Evolutionary conservation across 2,113 vertebrate species (phyloP), one percentile per base, ranked within the genome.

Genomic region (Ceuthmochares aereus): DNA sequence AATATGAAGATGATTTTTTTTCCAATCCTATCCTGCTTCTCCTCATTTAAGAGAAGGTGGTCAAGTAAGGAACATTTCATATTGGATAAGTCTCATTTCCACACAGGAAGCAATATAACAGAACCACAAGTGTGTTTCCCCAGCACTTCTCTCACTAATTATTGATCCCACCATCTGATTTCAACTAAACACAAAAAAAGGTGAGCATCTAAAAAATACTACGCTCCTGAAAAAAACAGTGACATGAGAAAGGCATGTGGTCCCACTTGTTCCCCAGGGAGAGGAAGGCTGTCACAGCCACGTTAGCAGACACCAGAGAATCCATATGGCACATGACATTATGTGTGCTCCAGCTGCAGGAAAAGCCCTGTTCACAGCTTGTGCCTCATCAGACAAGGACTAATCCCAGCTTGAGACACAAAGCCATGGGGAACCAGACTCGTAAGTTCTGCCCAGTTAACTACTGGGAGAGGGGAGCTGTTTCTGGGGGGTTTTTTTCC

Each of bases 211-310:
- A 45, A 63, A 69, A 92, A 84, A 11, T 10, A 62, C 16, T 54
- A 7, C 7, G 58, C 16, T 56, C 63, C 52, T 62, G 21, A 87
- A 82, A 79, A 79, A 75, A 69, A 42, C 59, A 66, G 15, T n/a
- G 27, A 9, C 1, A 1, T 27, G 23, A 74, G 22, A 69, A 74
- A 75, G 19, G 12, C 7, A 2, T 0, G 3, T 0, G 0, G 19
- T 32, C 29, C 7, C 26, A 25, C 63, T 79, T 9, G 2, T 26
- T 60, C 13, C 26, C 7, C 26, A 25, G n/a, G 85, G 45, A 59
- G 30, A 26, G 17, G 30, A 89, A 86, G 26, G 51, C 13, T 70
- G 56, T 47, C 4, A 0, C 47, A 68, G 40, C 42, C 49, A 32
- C 1, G 0, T 67, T 37, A 83, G 59, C 12, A 56, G 54, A 78